A percentile compares a stretch with the other conserved stretches of the same genome.
These are phyloP conservation scores for Montipora capitata DNA, from an alignment of 92 coral and sea anemone species.

Conservation along the genomic window DNA sequence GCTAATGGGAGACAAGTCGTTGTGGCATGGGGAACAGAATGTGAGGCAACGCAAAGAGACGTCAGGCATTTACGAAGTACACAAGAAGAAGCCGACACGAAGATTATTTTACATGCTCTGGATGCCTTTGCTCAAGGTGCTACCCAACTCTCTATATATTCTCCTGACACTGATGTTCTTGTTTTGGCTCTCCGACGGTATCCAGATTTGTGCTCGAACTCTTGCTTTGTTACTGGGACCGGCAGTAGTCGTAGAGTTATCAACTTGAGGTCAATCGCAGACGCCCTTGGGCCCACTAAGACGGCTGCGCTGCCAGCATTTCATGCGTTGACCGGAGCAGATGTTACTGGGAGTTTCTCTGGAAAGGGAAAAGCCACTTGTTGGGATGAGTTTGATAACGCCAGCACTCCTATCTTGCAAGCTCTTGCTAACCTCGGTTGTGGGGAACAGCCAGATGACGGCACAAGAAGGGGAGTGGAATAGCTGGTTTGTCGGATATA, in stretches of 20 bases:
- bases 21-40: conserved; percentile 57
- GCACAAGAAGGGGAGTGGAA: conserved; percentile 23
- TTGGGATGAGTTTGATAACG: too few species aligned
- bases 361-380: too few species aligned
- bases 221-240: conserved; percentile 44
- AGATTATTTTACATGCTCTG: conserved; percentile 65
- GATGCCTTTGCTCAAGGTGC: conserved; percentile 57
- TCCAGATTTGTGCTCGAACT: conserved; percentile 28
- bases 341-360: conserved; percentile 23
- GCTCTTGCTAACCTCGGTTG: too few species aligned
- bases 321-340: conserved; percentile 33
- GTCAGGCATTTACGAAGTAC: conserved; percentile 40
- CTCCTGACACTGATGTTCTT: conserved; percentile 55
- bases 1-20: conserved; percentile 35
- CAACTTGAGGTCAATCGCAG: conserved; percentile 17
- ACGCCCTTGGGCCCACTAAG: conserved; percentile 33
- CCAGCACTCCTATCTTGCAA: too few species aligned
- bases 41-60: conserved; percentile 53
- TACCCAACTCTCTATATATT: conserved; percentile 15
- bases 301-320: conserved; percentile 52
- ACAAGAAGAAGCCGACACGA: conserved; percentile 61
- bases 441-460: neutral
- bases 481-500: conserved; percentile 45
- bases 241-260: conserved; percentile 27
- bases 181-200: conserved; percentile 44